Conservation (phyloP, 2,888 invertebrate species). For the Conchocele bisecta region DNA sequence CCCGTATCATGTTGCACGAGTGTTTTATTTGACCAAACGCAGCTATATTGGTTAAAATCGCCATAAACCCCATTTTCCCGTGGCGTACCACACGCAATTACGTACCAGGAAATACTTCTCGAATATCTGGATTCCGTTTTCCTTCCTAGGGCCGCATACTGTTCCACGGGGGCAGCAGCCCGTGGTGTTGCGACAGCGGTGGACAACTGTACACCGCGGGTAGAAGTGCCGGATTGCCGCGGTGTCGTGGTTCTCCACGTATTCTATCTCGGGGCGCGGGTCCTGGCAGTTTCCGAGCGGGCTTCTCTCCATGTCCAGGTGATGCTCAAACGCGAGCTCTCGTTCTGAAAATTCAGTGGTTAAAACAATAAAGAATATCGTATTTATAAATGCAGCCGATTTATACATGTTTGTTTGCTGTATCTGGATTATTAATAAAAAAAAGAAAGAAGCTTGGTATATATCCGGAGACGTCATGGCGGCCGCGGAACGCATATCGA, state of each 20-base stretch:
- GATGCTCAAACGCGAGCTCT: constrained; percentile 63
- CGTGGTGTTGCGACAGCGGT: constrained; percentile 93
- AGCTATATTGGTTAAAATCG: too few species aligned
- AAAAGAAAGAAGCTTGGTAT: too few species aligned
- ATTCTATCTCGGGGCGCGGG: constrained; percentile 90
- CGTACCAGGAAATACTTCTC: constrained; percentile 92
- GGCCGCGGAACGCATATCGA: too few species aligned
- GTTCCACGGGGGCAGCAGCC: constrained; percentile 90
- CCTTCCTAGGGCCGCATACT: constrained; percentile 90
- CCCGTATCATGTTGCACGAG: too few species aligned
- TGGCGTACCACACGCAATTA: too few species aligned
- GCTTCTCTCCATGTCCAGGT: constrained; percentile 62
- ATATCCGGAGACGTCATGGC: too few species aligned
- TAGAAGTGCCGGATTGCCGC: constrained; percentile 89
- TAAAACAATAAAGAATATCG: too few species aligned
- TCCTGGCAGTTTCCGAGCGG: constrained; percentile 84
- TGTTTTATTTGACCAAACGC: too few species aligned
- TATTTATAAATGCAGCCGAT: too few species aligned
- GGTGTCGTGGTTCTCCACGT: constrained; percentile 88
- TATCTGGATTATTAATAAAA: too few species aligned
- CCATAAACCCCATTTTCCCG: too few species aligned
- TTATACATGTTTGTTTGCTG: too few species aligned
- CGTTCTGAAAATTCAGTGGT: constrained; percentile 58
- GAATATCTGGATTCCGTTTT: constrained; percentile 85
- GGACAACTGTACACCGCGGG: constrained; percentile 93